A percentile compares a stretch with the other conserved stretches of the same genome.
Conservation (phyloP, 2,797 vertebrate genomes). For the Alauda arvensis region DNA sequence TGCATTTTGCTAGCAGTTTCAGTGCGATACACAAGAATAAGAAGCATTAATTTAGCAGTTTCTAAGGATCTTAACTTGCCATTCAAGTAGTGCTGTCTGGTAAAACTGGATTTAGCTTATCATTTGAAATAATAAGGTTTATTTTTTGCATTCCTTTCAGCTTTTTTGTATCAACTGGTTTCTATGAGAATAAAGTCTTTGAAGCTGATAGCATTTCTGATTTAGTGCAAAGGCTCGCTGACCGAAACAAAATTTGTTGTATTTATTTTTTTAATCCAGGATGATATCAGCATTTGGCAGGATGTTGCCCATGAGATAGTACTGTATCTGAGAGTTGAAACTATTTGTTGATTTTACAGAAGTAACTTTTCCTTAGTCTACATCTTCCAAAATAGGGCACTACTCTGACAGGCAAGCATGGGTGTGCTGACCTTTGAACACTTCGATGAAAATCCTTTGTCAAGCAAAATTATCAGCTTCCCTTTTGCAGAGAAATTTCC, state of each 20-base stretch:
- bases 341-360: slow-evolving; percentile 55
- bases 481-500: slow-evolving; percentile 39
- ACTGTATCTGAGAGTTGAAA: slow-evolving; percentile 16
- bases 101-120: slow-evolving; percentile 25
- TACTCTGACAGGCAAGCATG: neutral
- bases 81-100: neutral
- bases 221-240: slow-evolving; percentile 38
- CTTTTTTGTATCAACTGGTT: neutral
- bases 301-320: neutral
- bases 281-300: slow-evolving; percentile 58
- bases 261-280: slow-evolving; percentile 66
- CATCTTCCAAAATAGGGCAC: slow-evolving; percentile 52
- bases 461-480: slow-evolving; percentile 43
- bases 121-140: neutral
- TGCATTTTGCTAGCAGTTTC: neutral
- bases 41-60: neutral
- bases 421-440: slow-evolving; percentile 49
- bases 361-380: slow-evolving; percentile 56
- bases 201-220: slow-evolving; percentile 37
- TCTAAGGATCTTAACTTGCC: neutral
- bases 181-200: neutral
- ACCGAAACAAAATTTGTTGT: slow-evolving; percentile 46
- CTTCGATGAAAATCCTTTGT: slow-evolving; percentile 28
- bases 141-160: slow-evolving; percentile 21
- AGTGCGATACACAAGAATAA: neutral